Evolutionary conservation across 2,797 vertebrate genomes (phyloP).

Genomic region (Scyliorhinus canicula): DNA sequence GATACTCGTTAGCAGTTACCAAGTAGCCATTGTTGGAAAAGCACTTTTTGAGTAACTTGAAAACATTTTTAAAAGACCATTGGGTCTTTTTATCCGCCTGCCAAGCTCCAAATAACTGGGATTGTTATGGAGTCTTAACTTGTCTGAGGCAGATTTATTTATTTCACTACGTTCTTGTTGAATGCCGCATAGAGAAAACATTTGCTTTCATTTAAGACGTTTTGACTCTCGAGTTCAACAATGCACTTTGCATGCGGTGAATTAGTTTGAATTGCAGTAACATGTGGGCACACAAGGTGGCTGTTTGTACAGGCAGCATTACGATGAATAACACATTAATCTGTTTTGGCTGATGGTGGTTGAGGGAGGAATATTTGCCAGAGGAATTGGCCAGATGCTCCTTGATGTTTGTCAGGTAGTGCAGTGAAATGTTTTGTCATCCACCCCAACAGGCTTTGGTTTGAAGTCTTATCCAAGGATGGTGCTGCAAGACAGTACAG

Average conservation of each 20-base stretch:
- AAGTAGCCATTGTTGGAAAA: background rate
- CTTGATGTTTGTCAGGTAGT: background rate
- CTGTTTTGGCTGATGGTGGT: background rate
- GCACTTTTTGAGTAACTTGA: background rate
- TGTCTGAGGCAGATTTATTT: background rate
- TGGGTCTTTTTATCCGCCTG: background rate
- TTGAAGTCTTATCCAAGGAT: background rate
- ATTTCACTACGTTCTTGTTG: background rate
- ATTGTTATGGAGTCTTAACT: conserved; percentile 8
- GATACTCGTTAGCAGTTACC: background rate
- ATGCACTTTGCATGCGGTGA: background rate
- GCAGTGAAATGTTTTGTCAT: background rate
- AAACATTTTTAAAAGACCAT: conserved; percentile 19
- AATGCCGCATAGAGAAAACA: background rate
- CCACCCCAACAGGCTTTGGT: background rate
- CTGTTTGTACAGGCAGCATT: background rate
- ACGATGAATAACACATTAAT: background rate
- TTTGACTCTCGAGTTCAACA: background rate
- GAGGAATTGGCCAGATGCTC: background rate
- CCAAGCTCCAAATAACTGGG: background rate
- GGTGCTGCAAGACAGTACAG: background rate
- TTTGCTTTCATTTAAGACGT: background rate
- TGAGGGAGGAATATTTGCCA: background rate
- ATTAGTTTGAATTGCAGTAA: background rate
- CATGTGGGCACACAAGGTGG: background rate